Conservation (phyloP, 2,113 vertebrate species). For the Atractosteus spatula region DNA sequence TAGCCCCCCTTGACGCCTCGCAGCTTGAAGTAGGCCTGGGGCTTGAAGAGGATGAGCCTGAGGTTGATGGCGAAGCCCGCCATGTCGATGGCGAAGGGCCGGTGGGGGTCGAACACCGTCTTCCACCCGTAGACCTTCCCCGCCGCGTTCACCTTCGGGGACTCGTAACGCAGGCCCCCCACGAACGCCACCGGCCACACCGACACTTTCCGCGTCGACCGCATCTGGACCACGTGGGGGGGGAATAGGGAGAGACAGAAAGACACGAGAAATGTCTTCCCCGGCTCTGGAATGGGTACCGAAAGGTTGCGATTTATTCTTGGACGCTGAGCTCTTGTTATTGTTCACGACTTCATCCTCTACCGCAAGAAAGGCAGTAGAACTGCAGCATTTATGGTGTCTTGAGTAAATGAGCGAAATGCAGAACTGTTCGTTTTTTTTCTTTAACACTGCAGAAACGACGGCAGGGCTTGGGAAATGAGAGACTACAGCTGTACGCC, state of each 20-base stretch:
- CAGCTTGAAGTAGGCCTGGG: slow-evolving; percentile 96
- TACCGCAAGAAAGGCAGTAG: no score
- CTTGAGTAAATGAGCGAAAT: no score
- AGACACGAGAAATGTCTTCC: background rate
- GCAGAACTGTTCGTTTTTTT: no score
- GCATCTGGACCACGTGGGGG: slow-evolving; percentile 71
- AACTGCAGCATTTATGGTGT: no score
- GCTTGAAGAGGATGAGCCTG: slow-evolving; percentile 87
- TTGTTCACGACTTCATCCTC: no score
- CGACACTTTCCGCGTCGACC: slow-evolving; percentile 86
- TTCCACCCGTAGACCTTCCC: slow-evolving; percentile 98
- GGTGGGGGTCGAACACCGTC: slow-evolving; percentile 92
- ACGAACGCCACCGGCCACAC: slow-evolving; percentile 98
- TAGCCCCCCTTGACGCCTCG: slow-evolving; percentile 95
- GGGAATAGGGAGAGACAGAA: background rate
- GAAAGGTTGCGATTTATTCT: no score
- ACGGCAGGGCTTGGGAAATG: no score
- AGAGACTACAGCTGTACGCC: no score
- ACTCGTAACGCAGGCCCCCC: slow-evolving; percentile 92
- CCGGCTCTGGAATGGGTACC: no score
- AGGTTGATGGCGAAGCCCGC: slow-evolving; percentile 95
- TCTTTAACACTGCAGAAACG: no score
- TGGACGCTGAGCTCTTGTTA: no score
- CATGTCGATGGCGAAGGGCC: slow-evolving; percentile 98
- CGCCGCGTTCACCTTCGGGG: slow-evolving; percentile 88